phyloP scores from a whole-genome alignment of 1,140 invertebrate genomes.

The Lucilia cuprina region DNA sequence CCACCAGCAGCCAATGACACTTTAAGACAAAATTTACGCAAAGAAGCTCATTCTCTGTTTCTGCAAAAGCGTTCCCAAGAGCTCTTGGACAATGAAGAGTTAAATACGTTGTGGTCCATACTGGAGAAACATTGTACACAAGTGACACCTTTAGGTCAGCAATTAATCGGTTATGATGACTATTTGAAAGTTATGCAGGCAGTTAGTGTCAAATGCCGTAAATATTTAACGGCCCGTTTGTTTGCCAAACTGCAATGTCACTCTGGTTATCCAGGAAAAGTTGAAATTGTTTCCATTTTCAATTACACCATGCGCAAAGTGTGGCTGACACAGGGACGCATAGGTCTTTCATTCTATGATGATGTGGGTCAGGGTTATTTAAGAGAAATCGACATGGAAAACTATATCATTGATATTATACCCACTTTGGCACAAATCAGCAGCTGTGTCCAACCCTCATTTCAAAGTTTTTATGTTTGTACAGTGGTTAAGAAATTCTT shows the following conservation, averaged over 20 bases:
- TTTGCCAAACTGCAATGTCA: slow-evolving; percentile 86
- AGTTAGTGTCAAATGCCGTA: slow-evolving; percentile 74
- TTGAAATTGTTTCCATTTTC: slow-evolving; percentile 85
- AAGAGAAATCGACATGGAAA: slow-evolving; percentile 90
- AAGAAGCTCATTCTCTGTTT: slow-evolving; percentile 86
- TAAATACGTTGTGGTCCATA: slow-evolving; percentile 84
- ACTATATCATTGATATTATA: slow-evolving; percentile 92
- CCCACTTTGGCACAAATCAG: slow-evolving; percentile 89
- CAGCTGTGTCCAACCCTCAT: slow-evolving; percentile 84
- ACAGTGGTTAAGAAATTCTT: slow-evolving; percentile 94
- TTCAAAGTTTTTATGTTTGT: slow-evolving; percentile 96
- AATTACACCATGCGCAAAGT: slow-evolving; percentile 96
- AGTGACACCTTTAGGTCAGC: slow-evolving; percentile 74
- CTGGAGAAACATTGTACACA: slow-evolving; percentile 82
- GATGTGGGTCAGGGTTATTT: slow-evolving; percentile 91
- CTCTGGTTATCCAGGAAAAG: slow-evolving; percentile 76
- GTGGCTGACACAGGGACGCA: slow-evolving; percentile 92
- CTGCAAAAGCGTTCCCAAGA: slow-evolving; percentile 83
- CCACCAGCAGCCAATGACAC: slow-evolving; percentile 76
- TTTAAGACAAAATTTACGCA: slow-evolving; percentile 80
- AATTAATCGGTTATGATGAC: slow-evolving; percentile 85
- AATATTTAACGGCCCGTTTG: slow-evolving; percentile 84
- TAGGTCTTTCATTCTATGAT: slow-evolving; percentile 93
- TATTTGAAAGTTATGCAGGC: slow-evolving; percentile 78
- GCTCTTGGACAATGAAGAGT: slow-evolving; percentile 84